Base-by-base conservation (phyloP, 2,797 vertebrate genomes). In the Champsocephalus esox region DNA sequence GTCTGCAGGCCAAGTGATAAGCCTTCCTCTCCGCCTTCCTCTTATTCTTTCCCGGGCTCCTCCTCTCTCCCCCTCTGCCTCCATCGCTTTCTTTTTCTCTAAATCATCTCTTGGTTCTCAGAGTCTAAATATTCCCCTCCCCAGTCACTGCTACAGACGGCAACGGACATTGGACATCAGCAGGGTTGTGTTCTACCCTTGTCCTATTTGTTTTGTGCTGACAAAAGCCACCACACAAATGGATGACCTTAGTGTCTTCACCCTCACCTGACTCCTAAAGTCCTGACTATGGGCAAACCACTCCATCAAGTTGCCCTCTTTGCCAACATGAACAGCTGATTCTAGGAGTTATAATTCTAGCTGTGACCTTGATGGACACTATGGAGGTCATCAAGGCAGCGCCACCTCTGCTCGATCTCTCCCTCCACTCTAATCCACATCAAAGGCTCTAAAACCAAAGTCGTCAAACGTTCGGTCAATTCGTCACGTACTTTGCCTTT, bases 1-100 rank as follows among this genome's bases (percentile, higher is more conserved):
- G 87, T 89, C 89, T 92, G 90, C 82, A 81, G 88, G 88, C 88
- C 85, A 83, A 77, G 70, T 92, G 89, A 93, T 92, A 92, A 90
- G 85, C 87, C 70, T 63, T 72, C 8, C 66, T 78, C 70, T 78
- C 76, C 57, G 66, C 80, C 55, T 80, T 56, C 61, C 28, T 0
- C 58, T 67, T 56, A 55, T 1, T 79, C 59, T 78, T 16, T 74
- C 56, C 19, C 51, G 61, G 12, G 6, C 32, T 70, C 57, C 57
- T 41, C 69, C 13, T 66, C 46, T 19, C 43, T 58, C 59, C 28
- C 59, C 21, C 14, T 70, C 28, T 66, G 21, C 45, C 59, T 63
- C 69, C 44, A 32, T 54, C 46, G 46, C 62, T 57, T 56, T 60
- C 48, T 62, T n/a, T n/a, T 64, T 65, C 34, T 57, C 21, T 64